These are phyloP conservation scores for Argopecten irradians DNA, from an alignment of 1,140 invertebrate species.

Conservation along the genomic window DNA sequence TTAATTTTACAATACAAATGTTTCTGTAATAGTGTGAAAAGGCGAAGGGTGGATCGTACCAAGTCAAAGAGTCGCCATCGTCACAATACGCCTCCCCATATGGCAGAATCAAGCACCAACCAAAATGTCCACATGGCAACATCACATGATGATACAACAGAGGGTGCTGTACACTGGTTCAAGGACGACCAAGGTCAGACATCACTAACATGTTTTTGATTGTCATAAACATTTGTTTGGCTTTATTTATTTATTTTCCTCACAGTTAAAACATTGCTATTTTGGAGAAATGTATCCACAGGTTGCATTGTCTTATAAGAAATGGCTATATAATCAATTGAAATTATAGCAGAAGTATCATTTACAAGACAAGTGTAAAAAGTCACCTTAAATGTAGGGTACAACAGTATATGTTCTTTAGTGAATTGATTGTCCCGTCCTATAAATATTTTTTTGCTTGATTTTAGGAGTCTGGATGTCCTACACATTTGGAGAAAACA, in stretches of 20 bases:
- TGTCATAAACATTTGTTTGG: background rate
- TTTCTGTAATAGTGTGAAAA: conserved; percentile 26
- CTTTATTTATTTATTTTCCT: background rate
- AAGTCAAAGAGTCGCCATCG: conserved; percentile 32
- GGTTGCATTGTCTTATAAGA: background rate
- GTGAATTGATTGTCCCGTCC: too few species aligned
- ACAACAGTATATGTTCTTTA: background rate
- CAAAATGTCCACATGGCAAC: conserved; percentile 84
- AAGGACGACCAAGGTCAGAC: conserved; percentile 75
- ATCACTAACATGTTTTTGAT: background rate
- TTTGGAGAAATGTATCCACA: background rate
- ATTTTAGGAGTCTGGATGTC: conserved; percentile 83
- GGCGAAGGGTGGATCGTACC: conserved; percentile 43
- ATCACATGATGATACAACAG: conserved; percentile 90
- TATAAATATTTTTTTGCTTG: too few species aligned
- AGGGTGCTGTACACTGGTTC: conserved; percentile 92
- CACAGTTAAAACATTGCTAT: background rate
- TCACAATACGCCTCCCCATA: conserved; percentile 44
- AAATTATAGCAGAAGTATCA: background rate
- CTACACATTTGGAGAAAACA: conserved; percentile 91
- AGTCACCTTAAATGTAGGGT: background rate
- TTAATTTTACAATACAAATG: background rate
- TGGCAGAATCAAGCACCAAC: conserved; percentile 52
- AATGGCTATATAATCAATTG: background rate
- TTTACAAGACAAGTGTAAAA: background rate